phyloP scores from a whole-genome alignment of 2,888 invertebrate genomes.

The Caenorhabditis macrosperma region DNA sequence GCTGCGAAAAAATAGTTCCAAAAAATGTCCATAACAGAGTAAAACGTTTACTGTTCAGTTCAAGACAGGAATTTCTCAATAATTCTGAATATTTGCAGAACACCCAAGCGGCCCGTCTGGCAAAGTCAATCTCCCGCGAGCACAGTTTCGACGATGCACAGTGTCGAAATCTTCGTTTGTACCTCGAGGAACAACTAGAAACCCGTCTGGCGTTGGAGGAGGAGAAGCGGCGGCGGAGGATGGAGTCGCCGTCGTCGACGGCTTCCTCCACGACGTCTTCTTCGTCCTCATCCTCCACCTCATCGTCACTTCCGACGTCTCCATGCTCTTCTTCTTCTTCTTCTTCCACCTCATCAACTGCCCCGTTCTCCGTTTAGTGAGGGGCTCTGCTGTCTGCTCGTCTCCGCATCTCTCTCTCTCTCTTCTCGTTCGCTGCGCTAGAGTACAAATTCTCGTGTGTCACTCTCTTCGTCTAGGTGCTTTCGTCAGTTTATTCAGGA shows the following conservation, averaged over 20 bases:
- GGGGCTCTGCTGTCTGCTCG: neutral
- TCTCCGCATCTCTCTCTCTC: neutral
- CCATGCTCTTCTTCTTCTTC: conserved; percentile 12
- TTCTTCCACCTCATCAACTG: neutral
- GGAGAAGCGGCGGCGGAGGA: neutral
- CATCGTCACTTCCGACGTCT: conserved; percentile 16
- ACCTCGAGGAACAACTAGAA: conserved; percentile 67
- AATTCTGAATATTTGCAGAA: no score
- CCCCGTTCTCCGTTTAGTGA: neutral
- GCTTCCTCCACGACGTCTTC: neutral
- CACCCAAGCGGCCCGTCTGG: conserved; percentile 65
- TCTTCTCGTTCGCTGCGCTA: no score
- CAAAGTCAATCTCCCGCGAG: conserved; percentile 63
- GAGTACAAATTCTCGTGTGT: no score
- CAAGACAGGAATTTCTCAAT: no score
- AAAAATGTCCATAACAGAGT: no score
- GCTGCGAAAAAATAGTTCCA: no score
- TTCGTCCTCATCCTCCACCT: neutral
- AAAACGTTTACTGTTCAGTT: no score
- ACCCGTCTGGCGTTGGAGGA: conserved; percentile 13
- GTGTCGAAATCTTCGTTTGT: conserved; percentile 66
- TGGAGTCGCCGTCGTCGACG: no score
- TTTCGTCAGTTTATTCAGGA: no score
- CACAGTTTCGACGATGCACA: conserved; percentile 65
- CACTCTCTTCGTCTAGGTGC: no score